These are phyloP conservation scores for Oryzias melastigma DNA, from an alignment of 2,113 vertebrate species.

Conservation along the genomic window DNA sequence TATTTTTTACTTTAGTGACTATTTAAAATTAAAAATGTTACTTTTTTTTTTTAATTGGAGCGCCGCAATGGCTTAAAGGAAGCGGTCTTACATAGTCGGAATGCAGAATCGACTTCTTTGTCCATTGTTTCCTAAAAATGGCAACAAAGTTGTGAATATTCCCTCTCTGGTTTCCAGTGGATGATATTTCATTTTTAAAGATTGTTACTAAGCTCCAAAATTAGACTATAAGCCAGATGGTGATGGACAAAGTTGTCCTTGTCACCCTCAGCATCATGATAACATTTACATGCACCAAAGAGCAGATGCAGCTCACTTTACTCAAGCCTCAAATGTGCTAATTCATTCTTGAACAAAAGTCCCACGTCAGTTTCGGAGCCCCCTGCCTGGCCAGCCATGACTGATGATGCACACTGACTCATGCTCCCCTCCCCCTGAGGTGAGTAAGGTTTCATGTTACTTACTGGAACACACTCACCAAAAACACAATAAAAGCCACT, in stretches of 20 bases:
- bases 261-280: not conserved
- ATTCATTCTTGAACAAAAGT: slow-evolving; percentile 16
- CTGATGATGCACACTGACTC: slow-evolving; percentile 82
- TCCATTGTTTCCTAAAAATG: too few relatives aligned
- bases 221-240: not conserved
- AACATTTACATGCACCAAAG: not conserved
- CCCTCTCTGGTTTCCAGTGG: too few relatives aligned
- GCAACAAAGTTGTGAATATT: too few relatives aligned
- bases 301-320: not conserved
- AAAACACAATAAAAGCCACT: slow-evolving; percentile 62
- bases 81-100: too few relatives aligned
- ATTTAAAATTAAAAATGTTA: too few relatives aligned
- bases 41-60: too few relatives aligned
- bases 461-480: slow-evolving; percentile 79
- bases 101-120: too few relatives aligned
- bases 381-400: slow-evolving; percentile 68
- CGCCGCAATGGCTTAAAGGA: too few relatives aligned
- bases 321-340: not conserved
- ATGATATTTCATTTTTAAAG: too few relatives aligned
- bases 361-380: slow-evolving; percentile 29
- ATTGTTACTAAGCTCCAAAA: not conserved
- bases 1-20: too few relatives aligned
- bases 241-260: not conserved
- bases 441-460: slow-evolving; percentile 78
- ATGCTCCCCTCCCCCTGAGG: slow-evolving; percentile 76